Evolutionary conservation across 1,140 invertebrate genomes (phyloP).

Genomic region (Elysia chlorotica): DNA sequence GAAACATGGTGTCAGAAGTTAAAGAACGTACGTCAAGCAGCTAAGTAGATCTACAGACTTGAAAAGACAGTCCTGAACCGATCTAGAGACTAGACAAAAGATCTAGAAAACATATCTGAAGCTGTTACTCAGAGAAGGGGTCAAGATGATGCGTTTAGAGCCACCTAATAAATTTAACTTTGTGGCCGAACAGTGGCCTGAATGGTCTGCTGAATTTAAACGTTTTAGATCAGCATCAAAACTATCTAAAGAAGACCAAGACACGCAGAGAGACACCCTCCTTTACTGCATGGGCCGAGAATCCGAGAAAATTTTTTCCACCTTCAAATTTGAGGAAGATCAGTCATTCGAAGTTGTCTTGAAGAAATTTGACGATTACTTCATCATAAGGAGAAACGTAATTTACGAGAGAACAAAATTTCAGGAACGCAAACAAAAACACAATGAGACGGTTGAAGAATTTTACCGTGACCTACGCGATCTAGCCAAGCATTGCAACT

Average conservation of each 20-base stretch:
- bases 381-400: constrained; percentile 4
- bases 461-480: background rate
- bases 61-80: too few species aligned
- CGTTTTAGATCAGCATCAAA: background rate
- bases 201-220: too few species aligned
- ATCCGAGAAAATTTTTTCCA: background rate
- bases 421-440: background rate
- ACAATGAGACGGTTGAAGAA: constrained; percentile 4
- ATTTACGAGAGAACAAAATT: background rate
- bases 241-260: background rate
- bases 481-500: background rate
- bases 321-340: background rate
- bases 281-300: background rate
- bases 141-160: too few species aligned
- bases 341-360: background rate
- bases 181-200: too few species aligned
- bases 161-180: too few species aligned
- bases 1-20: too few species aligned
- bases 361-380: background rate
- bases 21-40: too few species aligned
- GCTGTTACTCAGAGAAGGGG: too few species aligned
- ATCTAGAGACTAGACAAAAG: too few species aligned
- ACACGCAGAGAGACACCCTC: background rate
- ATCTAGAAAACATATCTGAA: too few species aligned
- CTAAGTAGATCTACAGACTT: too few species aligned